Conservation (phyloP, 2,113 vertebrate species). For the Peromyscus leucopus region DNA sequence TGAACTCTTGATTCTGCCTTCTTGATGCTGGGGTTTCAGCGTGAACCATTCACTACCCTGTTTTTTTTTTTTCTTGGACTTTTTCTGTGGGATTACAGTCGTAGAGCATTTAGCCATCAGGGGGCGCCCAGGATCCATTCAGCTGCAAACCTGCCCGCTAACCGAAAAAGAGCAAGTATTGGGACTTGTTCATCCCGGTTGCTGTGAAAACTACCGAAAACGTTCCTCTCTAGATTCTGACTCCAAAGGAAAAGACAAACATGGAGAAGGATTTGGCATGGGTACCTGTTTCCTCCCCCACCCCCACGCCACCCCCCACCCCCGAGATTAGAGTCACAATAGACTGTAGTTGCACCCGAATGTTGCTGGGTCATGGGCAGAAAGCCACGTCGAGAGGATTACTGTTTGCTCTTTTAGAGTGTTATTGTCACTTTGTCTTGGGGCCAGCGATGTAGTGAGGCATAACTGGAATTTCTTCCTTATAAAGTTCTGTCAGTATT, state of each 20-base stretch:
- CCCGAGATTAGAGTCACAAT: neutral
- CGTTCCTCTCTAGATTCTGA: neutral
- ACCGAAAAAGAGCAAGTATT: neutral
- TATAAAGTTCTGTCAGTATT: neutral
- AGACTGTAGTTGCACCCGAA: neutral
- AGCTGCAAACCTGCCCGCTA: neutral
- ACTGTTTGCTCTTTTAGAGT: neutral
- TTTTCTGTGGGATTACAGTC: neutral
- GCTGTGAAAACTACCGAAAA: conserved; percentile 18
- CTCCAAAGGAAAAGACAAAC: conserved; percentile 20
- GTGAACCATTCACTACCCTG: neutral
- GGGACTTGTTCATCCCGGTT: conserved; percentile 40
- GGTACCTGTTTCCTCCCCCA: neutral
- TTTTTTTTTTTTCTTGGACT: neutral
- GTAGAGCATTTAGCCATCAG: conserved; percentile 78
- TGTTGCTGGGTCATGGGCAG: neutral
- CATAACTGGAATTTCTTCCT: neutral
- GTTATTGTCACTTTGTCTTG: conserved; percentile 1
- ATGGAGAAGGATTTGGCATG: conserved; percentile 16
- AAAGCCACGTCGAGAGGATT: neutral
- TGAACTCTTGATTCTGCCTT: neutral
- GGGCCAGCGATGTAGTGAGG: neutral
- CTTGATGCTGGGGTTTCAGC: neutral
- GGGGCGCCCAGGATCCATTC: conserved; percentile 78
- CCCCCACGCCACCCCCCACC: too few species aligned